phyloP scores from a whole-genome alignment of 2,113 vertebrate genomes.

The Empidonax alnorum region DNA sequence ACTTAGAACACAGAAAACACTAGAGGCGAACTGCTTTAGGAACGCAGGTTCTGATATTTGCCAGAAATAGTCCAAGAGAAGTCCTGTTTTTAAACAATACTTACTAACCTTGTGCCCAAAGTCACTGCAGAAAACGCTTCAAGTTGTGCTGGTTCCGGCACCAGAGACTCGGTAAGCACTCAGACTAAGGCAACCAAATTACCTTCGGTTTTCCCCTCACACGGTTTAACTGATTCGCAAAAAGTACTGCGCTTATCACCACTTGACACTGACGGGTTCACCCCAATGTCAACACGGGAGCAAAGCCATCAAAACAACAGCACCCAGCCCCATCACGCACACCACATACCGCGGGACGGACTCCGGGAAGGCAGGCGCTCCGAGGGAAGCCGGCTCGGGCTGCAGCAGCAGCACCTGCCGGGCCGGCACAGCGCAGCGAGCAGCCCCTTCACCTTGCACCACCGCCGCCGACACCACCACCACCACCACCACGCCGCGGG shows the following conservation, averaged over 20 bases:
- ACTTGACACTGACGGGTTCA: not conserved
- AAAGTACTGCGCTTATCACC: fast-evolving
- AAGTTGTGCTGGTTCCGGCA: not conserved
- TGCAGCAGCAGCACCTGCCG: not conserved
- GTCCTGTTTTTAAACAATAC: not conserved
- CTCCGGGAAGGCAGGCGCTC: not conserved
- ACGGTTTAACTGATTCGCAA: fast-evolving
- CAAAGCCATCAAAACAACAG: fast-evolving
- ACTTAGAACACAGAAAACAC: not conserved
- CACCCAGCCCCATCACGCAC: not conserved
- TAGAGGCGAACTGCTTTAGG: not conserved
- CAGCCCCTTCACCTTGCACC: not conserved
- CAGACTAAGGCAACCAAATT: not conserved
- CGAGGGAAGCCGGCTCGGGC: not conserved
- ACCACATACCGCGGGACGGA: not conserved
- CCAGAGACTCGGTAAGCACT: not conserved
- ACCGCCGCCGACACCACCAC: too few relatives aligned
- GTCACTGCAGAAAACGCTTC: slow-evolving; percentile 55
- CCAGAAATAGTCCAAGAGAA: not conserved
- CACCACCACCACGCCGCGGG: not conserved
- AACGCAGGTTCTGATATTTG: not conserved
- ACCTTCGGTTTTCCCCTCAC: fast-evolving
- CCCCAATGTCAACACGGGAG: slow-evolving; percentile 9
- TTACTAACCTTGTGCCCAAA: slow-evolving; percentile 67
- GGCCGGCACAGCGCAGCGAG: not conserved